Percentiles rank a stretch among this genome's conserved stretches.
Evolutionary conservation across 2,888 invertebrate genomes (phyloP).

Genomic region (Agrotis segetum): DNA sequence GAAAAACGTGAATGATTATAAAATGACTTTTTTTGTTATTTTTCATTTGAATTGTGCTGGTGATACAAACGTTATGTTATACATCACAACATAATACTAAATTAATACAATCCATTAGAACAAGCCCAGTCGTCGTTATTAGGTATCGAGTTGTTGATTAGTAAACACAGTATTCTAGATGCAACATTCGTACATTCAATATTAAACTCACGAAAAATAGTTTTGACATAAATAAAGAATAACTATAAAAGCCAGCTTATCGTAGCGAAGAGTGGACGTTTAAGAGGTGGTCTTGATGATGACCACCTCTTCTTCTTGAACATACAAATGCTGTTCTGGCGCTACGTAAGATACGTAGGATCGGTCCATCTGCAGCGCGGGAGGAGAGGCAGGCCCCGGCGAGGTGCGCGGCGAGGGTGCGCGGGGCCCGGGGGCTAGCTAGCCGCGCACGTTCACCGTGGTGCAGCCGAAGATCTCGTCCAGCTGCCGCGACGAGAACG

Average conservation of each 20-base stretch:
- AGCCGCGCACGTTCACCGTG: conserved; percentile 89
- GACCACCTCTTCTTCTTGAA: conserved; percentile 86
- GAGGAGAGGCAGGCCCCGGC: conserved; percentile 82
- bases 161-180: conserved; percentile 52
- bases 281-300: conserved; percentile 81
- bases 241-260: conserved; percentile 39
- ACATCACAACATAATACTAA: conserved; percentile 58
- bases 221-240: conserved; percentile 58
- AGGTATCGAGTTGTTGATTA: conserved; percentile 58
- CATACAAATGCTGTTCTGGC: conserved; percentile 83
- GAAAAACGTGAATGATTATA: conserved; percentile 73
- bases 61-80: conserved; percentile 69
- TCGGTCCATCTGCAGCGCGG: conserved; percentile 82
- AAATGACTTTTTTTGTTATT: conserved; percentile 77
- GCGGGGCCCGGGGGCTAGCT: conserved; percentile 86
- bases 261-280: conserved; percentile 49
- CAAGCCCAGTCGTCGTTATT: conserved; percentile 81
- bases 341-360: conserved; percentile 80
- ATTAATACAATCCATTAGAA: conserved; percentile 79
- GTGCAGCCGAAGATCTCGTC: conserved; percentile 92
- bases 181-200: conserved; percentile 68
- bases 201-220: conserved; percentile 61
- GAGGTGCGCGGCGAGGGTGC: conserved; percentile 81
- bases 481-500: conserved; percentile 92
- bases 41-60: conserved; percentile 79